Base-by-base conservation (phyloP, 2,113 vertebrate genomes). In the Talpa occidentalis region DNA sequence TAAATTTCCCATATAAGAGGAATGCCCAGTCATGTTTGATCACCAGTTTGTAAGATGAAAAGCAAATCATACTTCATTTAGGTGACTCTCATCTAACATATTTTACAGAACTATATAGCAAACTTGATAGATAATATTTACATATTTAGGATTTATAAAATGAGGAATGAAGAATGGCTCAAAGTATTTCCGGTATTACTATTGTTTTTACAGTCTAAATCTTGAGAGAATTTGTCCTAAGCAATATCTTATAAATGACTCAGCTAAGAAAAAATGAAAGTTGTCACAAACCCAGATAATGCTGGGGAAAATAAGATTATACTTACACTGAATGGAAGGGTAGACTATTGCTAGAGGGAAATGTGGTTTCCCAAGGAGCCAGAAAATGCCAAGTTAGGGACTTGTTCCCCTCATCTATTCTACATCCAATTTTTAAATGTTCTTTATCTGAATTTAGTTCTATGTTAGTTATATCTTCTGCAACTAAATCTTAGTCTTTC, bases 251-350 rank as follows among this genome's bases (percentile, higher is more conserved):
- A 91, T 93, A 95, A 91, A 86, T 87, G 35, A 35, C 32, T 66
- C 49, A 88, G 37, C 30, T 82, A 70, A 89, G 70, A 86, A 96
- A 96, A 94, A 82, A 92, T 90, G 10, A 26, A 82, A 89, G 52
- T 83, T 95, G 78, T 93, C 79, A 91, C 79, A 93, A 96, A 96
- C 26, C 21, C 16, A 88, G 59, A 80, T 93, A 37, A 80, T 73
- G 16, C 10, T 89, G 19, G 26, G 35, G 82, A 92, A 93, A 78
- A 59, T 60, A 76, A 92, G 67, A 91, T 81, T 95, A 92, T 60
- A 44, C 7, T 77, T 88, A 83, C 89, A 81, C 56, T 72, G 70
- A 95, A 74, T 70, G 30, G 42, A 93, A 90, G 10, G 16, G 22
- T 54, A 70, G 73, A 88, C 82, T 95, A 93, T 96, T 92, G 89